phyloP scores from a whole-genome alignment of 1,140 invertebrate species.

The Drosophila ogumai region DNA sequence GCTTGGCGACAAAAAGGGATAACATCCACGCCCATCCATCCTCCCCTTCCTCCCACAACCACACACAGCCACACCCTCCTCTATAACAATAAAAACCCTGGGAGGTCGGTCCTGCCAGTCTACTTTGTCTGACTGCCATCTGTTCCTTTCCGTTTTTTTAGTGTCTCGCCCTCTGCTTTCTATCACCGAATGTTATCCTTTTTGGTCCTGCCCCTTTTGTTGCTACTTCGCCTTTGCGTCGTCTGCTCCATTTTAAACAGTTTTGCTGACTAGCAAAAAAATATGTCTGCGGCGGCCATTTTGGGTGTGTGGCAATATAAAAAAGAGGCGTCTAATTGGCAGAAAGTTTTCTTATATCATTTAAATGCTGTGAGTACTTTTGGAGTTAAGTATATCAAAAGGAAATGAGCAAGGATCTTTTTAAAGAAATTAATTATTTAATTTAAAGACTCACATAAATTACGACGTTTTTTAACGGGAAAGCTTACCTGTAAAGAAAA shows the following conservation, averaged over 20 bases:
- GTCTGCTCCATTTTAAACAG: constrained; percentile 56
- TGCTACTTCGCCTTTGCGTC: background rate
- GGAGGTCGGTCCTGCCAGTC: constrained; percentile 24
- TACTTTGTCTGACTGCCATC: constrained; percentile 37
- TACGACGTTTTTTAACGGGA: background rate
- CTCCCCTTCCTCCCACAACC: background rate
- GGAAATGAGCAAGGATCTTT: background rate
- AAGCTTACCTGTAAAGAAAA: constrained; percentile 38
- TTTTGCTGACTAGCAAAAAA: constrained; percentile 60
- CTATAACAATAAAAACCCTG: constrained; percentile 53
- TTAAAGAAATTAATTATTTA: background rate
- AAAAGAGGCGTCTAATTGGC: constrained; percentile 63
- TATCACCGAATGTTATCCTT: constrained; percentile 25
- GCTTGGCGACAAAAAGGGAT: constrained; percentile 37
- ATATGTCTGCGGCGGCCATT: constrained; percentile 61
- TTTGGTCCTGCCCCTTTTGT: constrained; percentile 12
- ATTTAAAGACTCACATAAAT: background rate
- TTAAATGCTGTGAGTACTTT: background rate
- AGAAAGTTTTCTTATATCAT: constrained; percentile 4
- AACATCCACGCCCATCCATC: constrained; percentile 16
- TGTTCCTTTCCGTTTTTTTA: constrained; percentile 31
- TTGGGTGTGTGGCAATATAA: constrained; percentile 45
- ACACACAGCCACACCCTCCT: background rate
- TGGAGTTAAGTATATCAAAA: background rate
- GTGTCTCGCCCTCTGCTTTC: constrained; percentile 16